Conservation (phyloP, 2,113 vertebrate species). For the Eudyptes chrysolophus region DNA sequence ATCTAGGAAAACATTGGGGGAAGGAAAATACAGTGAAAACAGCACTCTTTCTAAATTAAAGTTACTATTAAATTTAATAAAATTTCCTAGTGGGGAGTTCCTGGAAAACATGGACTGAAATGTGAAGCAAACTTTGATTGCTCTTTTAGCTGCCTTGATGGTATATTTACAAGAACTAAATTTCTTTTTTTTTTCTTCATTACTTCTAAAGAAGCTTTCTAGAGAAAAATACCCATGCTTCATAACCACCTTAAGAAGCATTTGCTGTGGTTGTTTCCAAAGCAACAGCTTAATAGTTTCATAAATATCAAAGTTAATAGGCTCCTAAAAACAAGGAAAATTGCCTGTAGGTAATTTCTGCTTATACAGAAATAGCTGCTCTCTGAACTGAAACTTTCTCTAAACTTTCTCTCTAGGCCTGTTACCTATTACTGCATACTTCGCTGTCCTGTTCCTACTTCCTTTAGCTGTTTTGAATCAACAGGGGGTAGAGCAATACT, state of each 20-base stretch:
- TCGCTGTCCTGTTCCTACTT: neutral
- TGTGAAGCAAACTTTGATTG: neutral
- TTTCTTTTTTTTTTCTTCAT: neutral
- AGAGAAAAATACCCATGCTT: neutral
- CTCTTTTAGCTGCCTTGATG: neutral
- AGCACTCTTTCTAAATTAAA: conserved; percentile 21
- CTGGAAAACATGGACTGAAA: neutral
- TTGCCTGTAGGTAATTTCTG: conserved; percentile 19
- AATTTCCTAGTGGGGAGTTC: neutral
- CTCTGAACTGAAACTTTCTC: neutral
- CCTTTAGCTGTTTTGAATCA: conserved; percentile 47
- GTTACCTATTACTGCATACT: neutral
- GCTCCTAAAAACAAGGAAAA: neutral
- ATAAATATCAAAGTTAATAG: neutral
- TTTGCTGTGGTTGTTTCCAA: conserved; percentile 50
- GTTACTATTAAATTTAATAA: conserved; percentile 10
- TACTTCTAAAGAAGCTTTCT: neutral
- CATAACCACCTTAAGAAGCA: neutral
- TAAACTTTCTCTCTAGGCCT: conserved; percentile 6
- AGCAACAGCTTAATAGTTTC: conserved; percentile 40
- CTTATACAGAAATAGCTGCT: neutral
- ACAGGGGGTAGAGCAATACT: neutral
- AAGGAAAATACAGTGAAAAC: neutral
- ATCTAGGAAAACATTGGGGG: neutral
- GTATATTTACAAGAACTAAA: neutral